These are phyloP conservation scores for Theocolax elegans DNA, from an alignment of 1,140 invertebrate genomes.

Conservation along the genomic window DNA sequence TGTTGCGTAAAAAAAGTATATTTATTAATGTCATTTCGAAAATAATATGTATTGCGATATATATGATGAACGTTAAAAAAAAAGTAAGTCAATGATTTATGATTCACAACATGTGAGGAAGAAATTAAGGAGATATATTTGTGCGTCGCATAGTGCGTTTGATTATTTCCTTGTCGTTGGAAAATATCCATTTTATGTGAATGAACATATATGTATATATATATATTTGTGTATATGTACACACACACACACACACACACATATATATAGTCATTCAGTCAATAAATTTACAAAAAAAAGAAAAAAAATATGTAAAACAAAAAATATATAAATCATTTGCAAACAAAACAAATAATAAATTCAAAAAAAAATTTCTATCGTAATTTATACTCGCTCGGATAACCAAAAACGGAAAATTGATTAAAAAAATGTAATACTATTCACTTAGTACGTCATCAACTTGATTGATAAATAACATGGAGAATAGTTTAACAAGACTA, in stretches of 20 bases:
- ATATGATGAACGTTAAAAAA: constrained; percentile 5
- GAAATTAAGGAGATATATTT: constrained; percentile 20
- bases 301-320: too few species aligned
- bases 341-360: constrained; percentile 40
- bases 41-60: constrained; percentile 13
- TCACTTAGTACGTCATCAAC: constrained; percentile 23
- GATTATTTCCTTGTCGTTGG: not conserved
- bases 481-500: constrained; percentile 21
- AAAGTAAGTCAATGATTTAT: constrained; percentile 16
- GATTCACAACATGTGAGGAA: not conserved
- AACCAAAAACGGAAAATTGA: constrained; percentile 13
- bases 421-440: constrained; percentile 29
- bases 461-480: constrained; percentile 2
- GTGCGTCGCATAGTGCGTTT: constrained; percentile 23
- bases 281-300: constrained; percentile 7
- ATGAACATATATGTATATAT: too few species aligned
- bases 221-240: too few species aligned
- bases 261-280: too few species aligned
- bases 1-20: constrained; percentile 32
- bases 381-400: constrained; percentile 13
- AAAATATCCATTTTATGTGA: constrained; percentile 17
- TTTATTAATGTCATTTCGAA: constrained; percentile 32
- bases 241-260: too few species aligned
- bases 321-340: constrained; percentile 27
- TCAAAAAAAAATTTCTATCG: constrained; percentile 16